Evolutionary conservation across 2,113 vertebrate genomes (phyloP).

Genomic region (Arizona elegans): DNA sequence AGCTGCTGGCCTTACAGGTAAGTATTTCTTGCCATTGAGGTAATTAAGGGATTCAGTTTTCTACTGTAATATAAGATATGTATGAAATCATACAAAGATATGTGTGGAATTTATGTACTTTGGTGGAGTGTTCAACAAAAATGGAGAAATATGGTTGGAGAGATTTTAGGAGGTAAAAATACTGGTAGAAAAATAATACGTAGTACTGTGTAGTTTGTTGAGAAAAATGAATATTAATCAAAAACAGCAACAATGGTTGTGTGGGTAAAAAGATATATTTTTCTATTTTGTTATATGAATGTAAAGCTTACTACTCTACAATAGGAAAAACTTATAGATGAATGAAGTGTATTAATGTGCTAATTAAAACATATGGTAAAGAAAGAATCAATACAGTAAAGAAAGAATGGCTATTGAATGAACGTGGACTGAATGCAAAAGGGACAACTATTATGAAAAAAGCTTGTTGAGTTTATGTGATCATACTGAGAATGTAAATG

Average conservation of each 20-base stretch:
- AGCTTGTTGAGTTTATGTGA: background rate
- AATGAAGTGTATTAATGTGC: background rate
- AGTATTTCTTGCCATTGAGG: background rate
- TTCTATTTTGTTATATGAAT: background rate
- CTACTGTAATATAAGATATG: background rate
- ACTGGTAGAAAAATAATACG: background rate
- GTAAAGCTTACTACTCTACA: background rate
- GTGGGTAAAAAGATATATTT: background rate
- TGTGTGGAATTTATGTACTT: background rate
- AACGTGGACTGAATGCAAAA: background rate
- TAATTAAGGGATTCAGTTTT: background rate
- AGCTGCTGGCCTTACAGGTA: conserved; percentile 80
- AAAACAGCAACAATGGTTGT: background rate
- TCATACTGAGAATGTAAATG: background rate
- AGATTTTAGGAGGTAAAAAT: background rate
- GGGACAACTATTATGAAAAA: background rate
- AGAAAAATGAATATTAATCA: background rate
- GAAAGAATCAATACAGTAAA: background rate
- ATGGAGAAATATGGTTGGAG: background rate
- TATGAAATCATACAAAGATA: background rate
- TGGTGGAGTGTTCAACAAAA: background rate
- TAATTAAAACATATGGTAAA: background rate
- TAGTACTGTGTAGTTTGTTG: background rate
- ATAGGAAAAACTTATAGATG: background rate
- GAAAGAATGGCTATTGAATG: background rate